A percentile compares a stretch with the other conserved stretches of the same genome.
Conservation (phyloP, 1,140 invertebrate genomes). For the Drosophila pectinifera region DNA sequence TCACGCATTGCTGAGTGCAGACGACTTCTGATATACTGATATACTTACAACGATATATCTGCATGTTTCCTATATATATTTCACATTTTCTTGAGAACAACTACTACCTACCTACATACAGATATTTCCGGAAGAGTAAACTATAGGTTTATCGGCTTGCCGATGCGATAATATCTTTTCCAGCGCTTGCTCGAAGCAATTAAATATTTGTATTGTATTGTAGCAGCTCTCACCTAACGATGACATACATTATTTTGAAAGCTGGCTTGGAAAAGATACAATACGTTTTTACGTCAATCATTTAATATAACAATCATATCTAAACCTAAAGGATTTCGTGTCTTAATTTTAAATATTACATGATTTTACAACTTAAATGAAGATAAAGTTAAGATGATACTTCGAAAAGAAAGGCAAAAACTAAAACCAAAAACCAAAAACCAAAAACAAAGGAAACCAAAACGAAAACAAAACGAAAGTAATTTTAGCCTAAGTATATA, state of each 20-base stretch:
- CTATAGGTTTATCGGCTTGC: constrained; percentile 36
- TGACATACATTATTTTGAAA: constrained; percentile 7
- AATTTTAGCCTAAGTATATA: constrained; percentile 76
- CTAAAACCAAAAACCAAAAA: constrained; percentile 21
- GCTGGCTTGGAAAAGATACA: constrained; percentile 33
- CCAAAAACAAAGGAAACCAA: constrained; percentile 20
- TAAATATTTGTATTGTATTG: background rate
- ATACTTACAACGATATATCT: constrained; percentile 25
- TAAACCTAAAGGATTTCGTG: constrained; percentile 73
- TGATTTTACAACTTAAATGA: constrained; percentile 62
- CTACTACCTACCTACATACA: constrained; percentile 1
- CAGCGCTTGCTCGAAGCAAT: constrained; percentile 23
- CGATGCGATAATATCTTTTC: constrained; percentile 48
- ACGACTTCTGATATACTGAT: constrained; percentile 43
- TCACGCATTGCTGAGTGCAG: constrained; percentile 50
- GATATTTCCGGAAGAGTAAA: constrained; percentile 8
- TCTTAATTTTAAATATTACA: constrained; percentile 76
- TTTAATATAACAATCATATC: constrained; percentile 77
- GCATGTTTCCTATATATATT: constrained; percentile 16
- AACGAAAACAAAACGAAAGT: constrained; percentile 37
- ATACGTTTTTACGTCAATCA: constrained; percentile 64
- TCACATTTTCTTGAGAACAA: constrained; percentile 21
- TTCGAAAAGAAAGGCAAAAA: constrained; percentile 49
- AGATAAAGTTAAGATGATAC: constrained; percentile 35
- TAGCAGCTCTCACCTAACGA: background rate